Base-by-base conservation (phyloP, 2,797 vertebrate species). In the Cossypha dichroa region DNA sequence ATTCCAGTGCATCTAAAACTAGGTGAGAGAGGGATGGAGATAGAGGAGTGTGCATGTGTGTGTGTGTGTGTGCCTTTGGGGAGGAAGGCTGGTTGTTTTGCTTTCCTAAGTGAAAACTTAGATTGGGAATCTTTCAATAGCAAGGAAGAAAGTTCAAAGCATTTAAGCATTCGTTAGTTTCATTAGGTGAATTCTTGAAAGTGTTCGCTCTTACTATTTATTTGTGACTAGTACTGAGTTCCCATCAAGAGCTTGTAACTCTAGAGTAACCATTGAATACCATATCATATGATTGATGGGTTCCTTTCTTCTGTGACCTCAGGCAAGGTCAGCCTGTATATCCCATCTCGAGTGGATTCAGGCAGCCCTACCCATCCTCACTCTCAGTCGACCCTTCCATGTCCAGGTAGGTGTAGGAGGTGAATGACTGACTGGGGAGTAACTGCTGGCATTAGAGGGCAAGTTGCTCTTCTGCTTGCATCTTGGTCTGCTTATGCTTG, bases 301-400 rank as follows among this genome's bases (percentile, higher is more conserved):
- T 97, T 98, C 98, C 98, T 98, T 97, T 98, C 97, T 98, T 98
- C 98, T 98, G 97, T 98, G 98, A 97, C 98, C 98, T 98, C 98
- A 98, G 98, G 98, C 98, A 98, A 98, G 98, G 98, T 98, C 98
- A 98, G 98, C 98, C 98, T 98, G 98, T 98, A 94, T 98, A 98
- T 97, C 98, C 98, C 93, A 97, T 98, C 97, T 97, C 98, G 95
- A 97, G 98, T 97, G 98, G 98, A 98, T 98, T 98, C 98, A 98
- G 98, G 97, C 98, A 98, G 78, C 97, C 98, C 97, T 98, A 98
- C 93, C 98, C 98, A 96, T 97, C 98, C 98, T 97, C 98, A 97
- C 97, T 98, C 96, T 98, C 98, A 97, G 98, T 97, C 96, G 98
- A 98, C 98, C 97, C 98, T 97, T 98, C 98, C 97, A 97, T 98